phyloP scores from a whole-genome alignment of 2,113 vertebrate genomes.

The Neofelis nebulosa region DNA sequence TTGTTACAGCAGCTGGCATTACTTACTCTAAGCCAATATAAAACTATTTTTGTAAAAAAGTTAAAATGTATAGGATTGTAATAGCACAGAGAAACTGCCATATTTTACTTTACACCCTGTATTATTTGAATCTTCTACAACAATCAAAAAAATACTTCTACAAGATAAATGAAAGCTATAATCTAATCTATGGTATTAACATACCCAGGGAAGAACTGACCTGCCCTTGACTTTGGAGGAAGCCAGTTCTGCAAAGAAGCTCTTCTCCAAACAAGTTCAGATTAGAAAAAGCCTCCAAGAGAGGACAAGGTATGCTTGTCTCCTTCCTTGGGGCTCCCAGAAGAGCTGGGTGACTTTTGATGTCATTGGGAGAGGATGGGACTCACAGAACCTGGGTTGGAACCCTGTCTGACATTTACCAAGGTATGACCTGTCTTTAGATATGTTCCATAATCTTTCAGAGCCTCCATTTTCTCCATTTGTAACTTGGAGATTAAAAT shows the following conservation, averaged over 20 bases:
- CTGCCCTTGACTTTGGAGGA: neutral
- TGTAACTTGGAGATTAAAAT: neutral
- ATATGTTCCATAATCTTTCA: neutral
- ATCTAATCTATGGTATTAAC: neutral
- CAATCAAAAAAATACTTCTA: neutral
- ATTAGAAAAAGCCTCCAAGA: neutral
- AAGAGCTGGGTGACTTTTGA: neutral
- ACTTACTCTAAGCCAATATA: neutral
- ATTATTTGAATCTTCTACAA: neutral
- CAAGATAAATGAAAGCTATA: neutral
- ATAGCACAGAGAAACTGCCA: neutral
- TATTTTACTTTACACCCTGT: neutral
- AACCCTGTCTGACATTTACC: neutral
- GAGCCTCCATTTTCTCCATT: neutral
- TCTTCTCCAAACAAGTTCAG: neutral
- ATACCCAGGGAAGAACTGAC: neutral
- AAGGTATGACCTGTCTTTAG: neutral
- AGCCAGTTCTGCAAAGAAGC: neutral
- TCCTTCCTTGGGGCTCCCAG: neutral
- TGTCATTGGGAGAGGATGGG: neutral
- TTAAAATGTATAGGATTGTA: neutral
- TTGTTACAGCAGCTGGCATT: neutral
- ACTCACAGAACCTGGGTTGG: neutral
- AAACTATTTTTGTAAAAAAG: slow-evolving; percentile 8
- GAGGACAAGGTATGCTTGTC: too few species aligned